Evolutionary conservation across 53 echinoderm and acorn worm species (phyloP).

Genomic region (Antedon mediterranea): DNA sequence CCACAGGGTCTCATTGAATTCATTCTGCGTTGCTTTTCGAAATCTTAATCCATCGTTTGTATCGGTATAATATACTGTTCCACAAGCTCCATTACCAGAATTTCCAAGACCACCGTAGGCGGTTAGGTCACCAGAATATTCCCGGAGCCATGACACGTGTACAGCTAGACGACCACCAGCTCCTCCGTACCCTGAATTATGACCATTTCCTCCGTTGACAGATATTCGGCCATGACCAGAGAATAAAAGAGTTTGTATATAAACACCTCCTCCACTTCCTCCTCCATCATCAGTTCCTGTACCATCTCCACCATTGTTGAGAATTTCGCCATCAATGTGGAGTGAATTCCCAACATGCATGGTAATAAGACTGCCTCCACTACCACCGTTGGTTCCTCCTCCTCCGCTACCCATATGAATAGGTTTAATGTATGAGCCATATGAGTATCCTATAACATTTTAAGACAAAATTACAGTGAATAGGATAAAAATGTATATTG

Average conservation of each 20-base stretch:
- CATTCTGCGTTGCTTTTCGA: conserved; percentile 33
- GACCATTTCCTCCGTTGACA: conserved; percentile 48
- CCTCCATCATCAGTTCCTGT: conserved; percentile 40
- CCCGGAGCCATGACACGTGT: conserved; percentile 75
- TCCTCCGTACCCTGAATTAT: conserved; percentile 49
- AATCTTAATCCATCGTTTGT: conserved; percentile 62
- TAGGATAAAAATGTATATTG: too few relatives aligned
- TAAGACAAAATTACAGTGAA: too few relatives aligned
- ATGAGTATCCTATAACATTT: conserved; percentile 34
- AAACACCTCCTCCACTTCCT: conserved; percentile 83
- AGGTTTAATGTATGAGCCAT: conserved; percentile 67
- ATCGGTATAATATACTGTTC: conserved; percentile 82
- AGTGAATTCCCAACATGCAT: conserved; percentile 52
- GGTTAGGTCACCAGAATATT: conserved; percentile 43
- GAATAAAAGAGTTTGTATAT: conserved; percentile 50
- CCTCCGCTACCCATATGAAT: conserved; percentile 75
- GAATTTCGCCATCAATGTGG: conserved; percentile 59
- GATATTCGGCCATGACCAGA: conserved; percentile 68
- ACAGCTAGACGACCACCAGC: conserved; percentile 75
- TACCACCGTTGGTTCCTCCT: conserved; percentile 47
- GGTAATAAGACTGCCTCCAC: conserved; percentile 53
- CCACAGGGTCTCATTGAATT: conserved; percentile 37
- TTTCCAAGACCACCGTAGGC: conserved; percentile 53
- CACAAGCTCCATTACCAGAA: conserved; percentile 51
- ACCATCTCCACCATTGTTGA: conserved; percentile 45